phyloP scores from a whole-genome alignment of 1,140 invertebrate species.

The Medauroidea extradentata region DNA sequence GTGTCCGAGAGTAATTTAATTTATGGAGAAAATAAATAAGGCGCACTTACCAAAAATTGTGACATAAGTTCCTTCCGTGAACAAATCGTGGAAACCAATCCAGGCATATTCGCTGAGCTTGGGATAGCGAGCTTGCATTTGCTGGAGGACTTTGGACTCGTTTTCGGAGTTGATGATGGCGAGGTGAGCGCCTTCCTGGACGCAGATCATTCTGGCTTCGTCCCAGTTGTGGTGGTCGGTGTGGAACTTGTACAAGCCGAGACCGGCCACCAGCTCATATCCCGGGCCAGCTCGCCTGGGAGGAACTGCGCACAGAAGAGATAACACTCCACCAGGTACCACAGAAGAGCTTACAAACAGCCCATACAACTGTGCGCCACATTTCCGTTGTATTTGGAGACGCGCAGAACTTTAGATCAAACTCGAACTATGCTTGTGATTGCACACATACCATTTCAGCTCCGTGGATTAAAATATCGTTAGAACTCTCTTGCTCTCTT shows the following conservation, averaged over 20 bases:
- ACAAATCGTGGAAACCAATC: slow-evolving; percentile 38
- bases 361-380: too few relatives aligned
- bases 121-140: neutral
- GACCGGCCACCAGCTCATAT: slow-evolving; percentile 15
- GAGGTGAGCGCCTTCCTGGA: slow-evolving; percentile 36
- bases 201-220: slow-evolving; percentile 37
- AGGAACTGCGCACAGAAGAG: too few relatives aligned
- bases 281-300: neutral
- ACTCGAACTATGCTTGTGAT: too few relatives aligned
- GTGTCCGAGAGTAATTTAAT: too few relatives aligned
- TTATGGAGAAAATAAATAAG: too few relatives aligned
- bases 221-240: slow-evolving; percentile 36
- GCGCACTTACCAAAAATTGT: slow-evolving; percentile 38
- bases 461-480: too few relatives aligned
- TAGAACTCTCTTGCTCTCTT: too few relatives aligned
- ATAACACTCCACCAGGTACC: too few relatives aligned
- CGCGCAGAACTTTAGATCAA: too few relatives aligned
- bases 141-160: slow-evolving; percentile 20
- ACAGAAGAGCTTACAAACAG: too few relatives aligned
- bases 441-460: too few relatives aligned
- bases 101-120: slow-evolving; percentile 23
- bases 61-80: slow-evolving; percentile 34
- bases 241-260: slow-evolving; percentile 43
- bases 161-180: slow-evolving; percentile 38
- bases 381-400: too few relatives aligned